Evolutionary conservation across 2,888 invertebrate genomes (phyloP), one percentile per base, ranked within the genome.

Genomic region (Hydropsyche betteni): DNA sequence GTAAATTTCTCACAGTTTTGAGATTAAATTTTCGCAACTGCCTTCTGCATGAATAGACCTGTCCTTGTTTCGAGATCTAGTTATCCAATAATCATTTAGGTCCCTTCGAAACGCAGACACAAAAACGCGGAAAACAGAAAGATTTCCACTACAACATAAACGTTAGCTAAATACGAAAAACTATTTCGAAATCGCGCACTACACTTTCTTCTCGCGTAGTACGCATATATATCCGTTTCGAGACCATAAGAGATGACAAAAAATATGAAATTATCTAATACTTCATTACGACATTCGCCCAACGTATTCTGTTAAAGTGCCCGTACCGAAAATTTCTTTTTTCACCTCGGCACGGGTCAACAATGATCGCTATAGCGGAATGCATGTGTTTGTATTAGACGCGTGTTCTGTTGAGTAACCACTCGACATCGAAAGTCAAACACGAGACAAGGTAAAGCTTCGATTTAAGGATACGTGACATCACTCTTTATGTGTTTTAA

Each of bases 381-480:
- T 53, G 14, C 8, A 14, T 16, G 8, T 53, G 16, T 58, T 58
- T 24, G 58, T 58, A 58, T 58, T 58, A 58, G 58, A 14, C 14
- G 58, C 14, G 16, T 58, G 24, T 58, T 24, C 5, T 7, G 53
- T 58, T 58, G 14, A 4, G 8, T 8, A 14, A 58, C 16, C 58
- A 58, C 24, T 16, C 16, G 24, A 24, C 8, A 16, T 16, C 16
- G 58, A 24, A 58, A 16, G 58, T 58, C 58, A 58, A 58, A 58
- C 24, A 58, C 24, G 58, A 8, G 44, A 58, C 58, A 24, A 14
- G 58, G 16, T 24, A 24, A 58, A 16, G 16, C 53, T 53, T 44
- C 44, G 44, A 53, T 53, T 53, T 58, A 14, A 58, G 58, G 58
- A 58, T 58, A 58, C 58, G 58, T 58, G 58, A 58, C 58, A 58